phyloP scores from a whole-genome alignment of 2,888 invertebrate species.

The Operophtera brumata region DNA sequence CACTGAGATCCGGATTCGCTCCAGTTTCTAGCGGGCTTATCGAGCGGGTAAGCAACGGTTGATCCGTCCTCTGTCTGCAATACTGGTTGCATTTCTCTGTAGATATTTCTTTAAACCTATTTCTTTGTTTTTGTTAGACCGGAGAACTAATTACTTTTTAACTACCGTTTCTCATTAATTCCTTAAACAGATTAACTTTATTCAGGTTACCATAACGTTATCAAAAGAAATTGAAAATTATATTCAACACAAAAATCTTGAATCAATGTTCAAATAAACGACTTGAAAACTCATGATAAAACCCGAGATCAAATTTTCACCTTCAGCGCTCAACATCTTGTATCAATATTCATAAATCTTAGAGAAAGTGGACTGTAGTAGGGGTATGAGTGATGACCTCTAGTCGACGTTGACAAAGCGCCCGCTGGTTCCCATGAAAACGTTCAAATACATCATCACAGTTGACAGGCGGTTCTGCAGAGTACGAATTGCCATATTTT shows the following conservation, averaged over 20 bases:
- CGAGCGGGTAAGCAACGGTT: constrained; percentile 40
- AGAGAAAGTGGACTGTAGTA: constrained; percentile 39
- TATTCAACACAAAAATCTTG: no score
- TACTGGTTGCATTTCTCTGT: constrained; percentile 39
- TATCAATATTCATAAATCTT: constrained; percentile 52
- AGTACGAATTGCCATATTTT: constrained; percentile 76
- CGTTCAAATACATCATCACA: constrained; percentile 78
- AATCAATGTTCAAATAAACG: no score
- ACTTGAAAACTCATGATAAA: no score
- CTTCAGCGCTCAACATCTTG: constrained; percentile 31
- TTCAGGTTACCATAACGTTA: no score
- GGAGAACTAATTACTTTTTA: no score
- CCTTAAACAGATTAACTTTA: no score
- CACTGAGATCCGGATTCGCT: constrained; percentile 34
- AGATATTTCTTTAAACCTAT: background rate
- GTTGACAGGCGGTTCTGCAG: constrained; percentile 71
- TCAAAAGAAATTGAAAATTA: no score
- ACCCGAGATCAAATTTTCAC: constrained; percentile 16
- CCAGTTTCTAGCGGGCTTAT: constrained; percentile 39
- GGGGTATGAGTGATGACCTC: constrained; percentile 72
- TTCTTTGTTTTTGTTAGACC: background rate
- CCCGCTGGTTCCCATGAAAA: constrained; percentile 71
- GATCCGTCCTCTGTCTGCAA: constrained; percentile 45
- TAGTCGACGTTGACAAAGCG: constrained; percentile 77
- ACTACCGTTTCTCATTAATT: no score